These are phyloP conservation scores for Pseudanteris insignis DNA, from an alignment of 2,888 invertebrate species.

Conservation along the genomic window DNA sequence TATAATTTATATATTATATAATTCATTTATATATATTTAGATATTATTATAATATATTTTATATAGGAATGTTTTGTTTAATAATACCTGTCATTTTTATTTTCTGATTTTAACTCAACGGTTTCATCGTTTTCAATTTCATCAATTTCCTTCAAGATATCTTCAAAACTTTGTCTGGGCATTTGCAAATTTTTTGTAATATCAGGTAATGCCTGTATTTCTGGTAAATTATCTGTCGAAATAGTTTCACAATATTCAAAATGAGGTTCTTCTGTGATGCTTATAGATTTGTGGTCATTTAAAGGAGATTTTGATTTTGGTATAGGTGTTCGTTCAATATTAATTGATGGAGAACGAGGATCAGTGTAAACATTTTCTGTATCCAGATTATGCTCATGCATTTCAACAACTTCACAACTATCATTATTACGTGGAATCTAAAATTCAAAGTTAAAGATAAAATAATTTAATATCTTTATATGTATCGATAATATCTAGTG, in stretches of 20 bases:
- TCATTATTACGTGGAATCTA: background rate
- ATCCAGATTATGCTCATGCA: no score
- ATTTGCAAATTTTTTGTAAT: conserved; percentile 16
- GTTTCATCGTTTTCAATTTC: background rate
- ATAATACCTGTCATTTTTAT: no score
- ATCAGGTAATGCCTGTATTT: conserved; percentile 54
- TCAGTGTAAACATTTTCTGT: conserved; percentile 45
- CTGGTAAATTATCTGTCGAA: conserved; percentile 45
- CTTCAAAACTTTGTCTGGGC: conserved; percentile 4
- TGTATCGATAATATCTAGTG: no score
- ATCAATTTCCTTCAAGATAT: conserved; percentile 2
- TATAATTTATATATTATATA: no score
- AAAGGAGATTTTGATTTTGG: conserved; percentile 48
- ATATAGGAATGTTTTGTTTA: no score
- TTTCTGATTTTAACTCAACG: no score
- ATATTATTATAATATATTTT: no score
- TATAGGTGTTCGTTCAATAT: conserved; percentile 60
- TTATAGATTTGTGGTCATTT: background rate
- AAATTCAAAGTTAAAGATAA: no score
- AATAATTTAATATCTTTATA: no score
- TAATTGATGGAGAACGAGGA: conserved; percentile 60
- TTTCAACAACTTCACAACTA: conserved; percentile 8
- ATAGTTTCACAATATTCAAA: conserved; percentile 50
- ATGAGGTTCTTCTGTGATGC: conserved; percentile 5
- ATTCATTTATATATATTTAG: no score